Evolutionary conservation across 1,140 invertebrate genomes (phyloP).

Genomic region (Zaprionus ornatus): DNA sequence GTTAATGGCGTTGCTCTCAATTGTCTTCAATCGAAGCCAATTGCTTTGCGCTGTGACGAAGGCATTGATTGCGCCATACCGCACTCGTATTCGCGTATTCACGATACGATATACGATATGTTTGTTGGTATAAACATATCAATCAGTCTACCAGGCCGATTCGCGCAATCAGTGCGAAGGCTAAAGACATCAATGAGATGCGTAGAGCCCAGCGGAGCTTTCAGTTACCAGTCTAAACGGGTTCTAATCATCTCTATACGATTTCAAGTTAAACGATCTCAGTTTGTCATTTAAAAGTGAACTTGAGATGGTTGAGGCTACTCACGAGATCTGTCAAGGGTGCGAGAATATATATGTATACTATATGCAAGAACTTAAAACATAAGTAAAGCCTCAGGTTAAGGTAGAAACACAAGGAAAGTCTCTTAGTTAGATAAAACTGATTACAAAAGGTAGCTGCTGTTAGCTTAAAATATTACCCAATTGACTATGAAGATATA

Average conservation of each 20-base stretch:
- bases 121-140: constrained; percentile 28
- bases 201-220: neutral
- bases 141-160: constrained; percentile 21
- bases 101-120: neutral
- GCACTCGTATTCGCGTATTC: neutral
- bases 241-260: neutral
- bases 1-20: constrained; percentile 69
- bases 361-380: no score
- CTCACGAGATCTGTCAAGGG: neutral
- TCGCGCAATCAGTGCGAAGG: constrained; percentile 50
- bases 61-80: constrained; percentile 62
- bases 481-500: neutral
- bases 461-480: neutral
- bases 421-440: no score
- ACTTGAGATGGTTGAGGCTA: neutral
- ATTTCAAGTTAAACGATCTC: neutral
- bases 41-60: constrained; percentile 77
- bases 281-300: neutral
- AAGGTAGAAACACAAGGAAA: neutral
- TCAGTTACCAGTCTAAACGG: constrained; percentile 3
- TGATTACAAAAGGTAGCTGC: no score
- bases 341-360: no score
- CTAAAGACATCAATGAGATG: constrained; percentile 18
- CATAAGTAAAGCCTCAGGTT: no score
- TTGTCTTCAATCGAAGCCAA: constrained; percentile 74